Evolutionary conservation across 2,113 vertebrate genomes (phyloP).

Genomic region (Lethenteron camtschaticum): DNA sequence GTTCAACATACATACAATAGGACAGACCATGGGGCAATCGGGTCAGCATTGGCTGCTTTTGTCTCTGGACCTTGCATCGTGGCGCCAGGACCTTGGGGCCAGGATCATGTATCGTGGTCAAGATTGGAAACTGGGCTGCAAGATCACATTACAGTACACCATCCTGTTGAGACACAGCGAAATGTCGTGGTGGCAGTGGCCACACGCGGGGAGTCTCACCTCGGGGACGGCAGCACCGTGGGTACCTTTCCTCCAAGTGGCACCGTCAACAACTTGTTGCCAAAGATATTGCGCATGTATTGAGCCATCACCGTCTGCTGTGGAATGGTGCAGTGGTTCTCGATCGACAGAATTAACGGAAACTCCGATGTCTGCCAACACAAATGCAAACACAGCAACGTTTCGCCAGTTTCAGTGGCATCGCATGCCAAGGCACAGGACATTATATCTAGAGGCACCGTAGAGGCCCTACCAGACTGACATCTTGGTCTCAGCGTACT

Average conservation of each 20-base stretch:
- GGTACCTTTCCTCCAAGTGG: constrained; percentile 26
- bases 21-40: background rate
- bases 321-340: constrained; percentile 67
- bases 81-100: background rate
- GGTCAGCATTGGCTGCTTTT: background rate
- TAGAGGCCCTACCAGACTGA: too few species aligned
- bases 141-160: background rate
- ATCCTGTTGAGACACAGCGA: background rate
- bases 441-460: too few species aligned
- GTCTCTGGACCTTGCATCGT: background rate
- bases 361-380: constrained; percentile 38
- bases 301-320: constrained; percentile 46
- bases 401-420: too few species aligned
- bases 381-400: too few species aligned
- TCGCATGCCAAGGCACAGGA: too few species aligned
- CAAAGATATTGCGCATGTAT: constrained; percentile 42
- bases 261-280: constrained; percentile 33
- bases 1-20: too few species aligned
- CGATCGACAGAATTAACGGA: constrained; percentile 60
- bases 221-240: constrained; percentile 45
- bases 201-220: constrained; percentile 19
- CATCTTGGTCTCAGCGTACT: too few species aligned
- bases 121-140: background rate
- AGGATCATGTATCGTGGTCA: background rate
- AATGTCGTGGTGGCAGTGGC: too few species aligned